Evolutionary conservation across 2,888 invertebrate species (phyloP).

Genomic region (Phasia obesa): DNA sequence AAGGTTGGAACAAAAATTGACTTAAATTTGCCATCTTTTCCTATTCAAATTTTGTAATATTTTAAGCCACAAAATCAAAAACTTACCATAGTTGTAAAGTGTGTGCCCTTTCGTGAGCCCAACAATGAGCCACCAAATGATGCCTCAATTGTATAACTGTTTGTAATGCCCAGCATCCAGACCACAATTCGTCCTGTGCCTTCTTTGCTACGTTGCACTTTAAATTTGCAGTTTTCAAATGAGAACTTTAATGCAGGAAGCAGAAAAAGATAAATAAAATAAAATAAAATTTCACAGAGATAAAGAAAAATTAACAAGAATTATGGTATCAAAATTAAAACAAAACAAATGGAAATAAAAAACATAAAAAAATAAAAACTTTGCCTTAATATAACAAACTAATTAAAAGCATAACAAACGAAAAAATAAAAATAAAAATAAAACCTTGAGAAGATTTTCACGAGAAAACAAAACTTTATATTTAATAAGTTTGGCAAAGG

Average conservation of each 20-base stretch:
- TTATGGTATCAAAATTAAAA: slow-evolving; percentile 22
- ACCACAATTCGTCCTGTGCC: slow-evolving; percentile 97
- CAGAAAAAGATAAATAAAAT: slow-evolving; percentile 36
- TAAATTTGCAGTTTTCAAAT: slow-evolving; percentile 96
- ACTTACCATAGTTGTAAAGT: slow-evolving; percentile 87
- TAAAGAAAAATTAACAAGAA: slow-evolving; percentile 50
- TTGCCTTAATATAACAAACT: slow-evolving; percentile 44
- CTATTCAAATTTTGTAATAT: too few species aligned
- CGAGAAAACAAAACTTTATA: slow-evolving; percentile 13
- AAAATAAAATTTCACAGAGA: slow-evolving; percentile 19
- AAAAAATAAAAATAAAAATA: too few species aligned
- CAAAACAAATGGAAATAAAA: slow-evolving; percentile 7
- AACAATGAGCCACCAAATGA: slow-evolving; percentile 95
- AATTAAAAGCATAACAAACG: slow-evolving; percentile 55
- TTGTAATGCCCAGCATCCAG: slow-evolving; percentile 97
- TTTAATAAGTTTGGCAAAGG: slow-evolving; percentile 24
- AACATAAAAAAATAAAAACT: too few species aligned
- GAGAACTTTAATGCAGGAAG: slow-evolving; percentile 86
- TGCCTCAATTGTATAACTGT: slow-evolving; percentile 97
- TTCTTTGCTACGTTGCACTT: slow-evolving; percentile 96
- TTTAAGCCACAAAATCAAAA: neutral
- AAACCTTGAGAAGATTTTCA: slow-evolving; percentile 62
- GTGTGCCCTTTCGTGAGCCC: slow-evolving; percentile 91
- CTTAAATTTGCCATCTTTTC: too few species aligned
- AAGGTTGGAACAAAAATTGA: too few species aligned